phyloP scores from a whole-genome alignment of 2,888 invertebrate species.

The Polylopha cassiicola region DNA sequence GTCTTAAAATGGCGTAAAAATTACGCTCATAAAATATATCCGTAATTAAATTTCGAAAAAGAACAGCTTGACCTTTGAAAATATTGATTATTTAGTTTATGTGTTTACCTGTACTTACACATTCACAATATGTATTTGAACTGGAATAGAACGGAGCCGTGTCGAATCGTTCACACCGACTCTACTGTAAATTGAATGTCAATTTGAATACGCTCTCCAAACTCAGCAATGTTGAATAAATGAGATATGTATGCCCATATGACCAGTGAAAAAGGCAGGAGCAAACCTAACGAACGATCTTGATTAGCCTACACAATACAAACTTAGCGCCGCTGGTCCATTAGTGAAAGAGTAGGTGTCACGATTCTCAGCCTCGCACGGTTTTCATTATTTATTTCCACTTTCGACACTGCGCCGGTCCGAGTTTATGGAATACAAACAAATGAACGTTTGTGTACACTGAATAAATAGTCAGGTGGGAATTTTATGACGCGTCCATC shows the following conservation, averaged over 20 bases:
- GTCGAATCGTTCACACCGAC: constrained; percentile 12
- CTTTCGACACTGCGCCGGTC: constrained; percentile 51
- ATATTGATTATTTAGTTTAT: too few species aligned
- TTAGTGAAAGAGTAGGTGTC: constrained; percentile 72
- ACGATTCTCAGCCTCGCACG: constrained; percentile 59
- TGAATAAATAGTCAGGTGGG: constrained; percentile 41
- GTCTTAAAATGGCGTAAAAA: too few species aligned
- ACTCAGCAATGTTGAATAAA: constrained; percentile 31
- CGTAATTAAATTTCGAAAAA: too few species aligned
- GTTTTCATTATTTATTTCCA: constrained; percentile 69
- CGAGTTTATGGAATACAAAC: constrained; percentile 46
- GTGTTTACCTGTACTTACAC: too few species aligned
- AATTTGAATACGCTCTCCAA: constrained; percentile 21
- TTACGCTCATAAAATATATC: too few species aligned
- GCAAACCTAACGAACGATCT: constrained; percentile 62
- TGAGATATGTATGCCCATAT: constrained; percentile 41
- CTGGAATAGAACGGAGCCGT: constrained; percentile 4
- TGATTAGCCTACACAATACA: constrained; percentile 64
- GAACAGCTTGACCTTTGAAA: too few species aligned
- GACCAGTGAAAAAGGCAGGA: constrained; percentile 54
- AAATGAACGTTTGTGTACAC: constrained; percentile 57
- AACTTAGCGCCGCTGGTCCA: constrained; percentile 60
- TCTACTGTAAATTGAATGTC: constrained; percentile 13
- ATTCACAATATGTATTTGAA: too few species aligned
- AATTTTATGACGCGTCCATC: constrained; percentile 37